phyloP scores from a whole-genome alignment of 1,140 invertebrate genomes.

The Tetragonula clypearis region DNA sequence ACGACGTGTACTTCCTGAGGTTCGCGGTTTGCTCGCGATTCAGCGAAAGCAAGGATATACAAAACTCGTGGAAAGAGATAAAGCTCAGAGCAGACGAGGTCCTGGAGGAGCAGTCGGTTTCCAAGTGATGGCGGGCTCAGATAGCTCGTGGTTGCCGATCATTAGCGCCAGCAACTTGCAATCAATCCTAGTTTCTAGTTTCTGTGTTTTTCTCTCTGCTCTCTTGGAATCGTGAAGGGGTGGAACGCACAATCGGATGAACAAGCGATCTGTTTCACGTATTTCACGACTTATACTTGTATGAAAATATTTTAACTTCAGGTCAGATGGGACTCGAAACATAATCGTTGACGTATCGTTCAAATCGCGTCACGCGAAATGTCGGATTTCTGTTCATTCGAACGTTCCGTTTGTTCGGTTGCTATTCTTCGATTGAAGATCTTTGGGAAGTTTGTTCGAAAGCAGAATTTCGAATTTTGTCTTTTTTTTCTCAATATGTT shows the following conservation, averaged over 20 bases:
- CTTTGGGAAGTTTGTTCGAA: too few species aligned
- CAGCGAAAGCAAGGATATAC: conserved; percentile 91
- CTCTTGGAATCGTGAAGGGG: conserved; percentile 5
- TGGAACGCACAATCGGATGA: conserved; percentile 5
- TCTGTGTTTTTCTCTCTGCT: neutral
- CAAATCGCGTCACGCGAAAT: too few species aligned
- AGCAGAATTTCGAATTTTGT: too few species aligned
- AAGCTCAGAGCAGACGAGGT: conserved; percentile 87
- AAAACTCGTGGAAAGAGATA: conserved; percentile 94
- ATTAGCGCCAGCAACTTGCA: conserved; percentile 75
- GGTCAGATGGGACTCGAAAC: too few species aligned
- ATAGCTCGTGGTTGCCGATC: conserved; percentile 76
- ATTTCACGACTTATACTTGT: neutral
- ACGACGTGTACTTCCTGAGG: conserved; percentile 92
- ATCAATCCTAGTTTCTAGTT: conserved; percentile 73
- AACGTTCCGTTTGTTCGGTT: too few species aligned
- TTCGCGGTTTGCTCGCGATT: conserved; percentile 95
- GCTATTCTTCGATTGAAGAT: too few species aligned
- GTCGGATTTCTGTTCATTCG: too few species aligned
- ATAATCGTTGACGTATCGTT: too few species aligned
- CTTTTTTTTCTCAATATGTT: too few species aligned
- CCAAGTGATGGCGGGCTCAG: conserved; percentile 81
- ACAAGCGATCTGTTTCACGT: neutral
- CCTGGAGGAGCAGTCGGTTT: conserved; percentile 80
- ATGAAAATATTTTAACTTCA: too few species aligned